These are phyloP conservation scores for Euura lappo DNA, from an alignment of 1,140 invertebrate genomes.

Conservation along the genomic window DNA sequence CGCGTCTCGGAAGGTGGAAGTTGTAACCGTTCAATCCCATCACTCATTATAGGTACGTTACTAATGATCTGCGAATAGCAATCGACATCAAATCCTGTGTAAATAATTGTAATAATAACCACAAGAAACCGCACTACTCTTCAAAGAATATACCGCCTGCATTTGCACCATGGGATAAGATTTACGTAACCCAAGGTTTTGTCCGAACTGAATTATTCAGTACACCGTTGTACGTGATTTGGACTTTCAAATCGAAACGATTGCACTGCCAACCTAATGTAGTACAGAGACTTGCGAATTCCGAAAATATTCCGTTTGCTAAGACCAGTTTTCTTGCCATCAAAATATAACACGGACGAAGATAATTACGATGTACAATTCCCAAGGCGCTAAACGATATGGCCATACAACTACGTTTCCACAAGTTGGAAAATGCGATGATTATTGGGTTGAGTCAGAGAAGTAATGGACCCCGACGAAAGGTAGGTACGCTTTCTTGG, in stretches of 20 bases:
- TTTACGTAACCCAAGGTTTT: neutral
- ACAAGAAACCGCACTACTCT: neutral
- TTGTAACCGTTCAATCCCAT: constrained; percentile 5
- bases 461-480: constrained; percentile 15
- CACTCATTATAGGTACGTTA: neutral
- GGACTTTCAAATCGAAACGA: no score
- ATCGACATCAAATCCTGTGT: neutral
- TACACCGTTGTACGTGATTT: no score
- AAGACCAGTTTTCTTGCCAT: no score
- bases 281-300: no score
- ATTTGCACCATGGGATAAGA: neutral
- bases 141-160: neutral
- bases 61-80: constrained; percentile 1
- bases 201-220: no score
- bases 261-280: no score
- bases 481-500: neutral
- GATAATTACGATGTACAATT: neutral
- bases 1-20: neutral
- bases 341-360: neutral
- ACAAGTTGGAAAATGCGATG: constrained; percentile 17
- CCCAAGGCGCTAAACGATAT: no score
- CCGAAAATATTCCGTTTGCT: no score
- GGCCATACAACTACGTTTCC: no score
- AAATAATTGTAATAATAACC: constrained; percentile 4
- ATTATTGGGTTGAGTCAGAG: constrained; percentile 24